Base-by-base conservation (phyloP, 2,888 invertebrate genomes). In the Polydrusus pterygomalis region DNA sequence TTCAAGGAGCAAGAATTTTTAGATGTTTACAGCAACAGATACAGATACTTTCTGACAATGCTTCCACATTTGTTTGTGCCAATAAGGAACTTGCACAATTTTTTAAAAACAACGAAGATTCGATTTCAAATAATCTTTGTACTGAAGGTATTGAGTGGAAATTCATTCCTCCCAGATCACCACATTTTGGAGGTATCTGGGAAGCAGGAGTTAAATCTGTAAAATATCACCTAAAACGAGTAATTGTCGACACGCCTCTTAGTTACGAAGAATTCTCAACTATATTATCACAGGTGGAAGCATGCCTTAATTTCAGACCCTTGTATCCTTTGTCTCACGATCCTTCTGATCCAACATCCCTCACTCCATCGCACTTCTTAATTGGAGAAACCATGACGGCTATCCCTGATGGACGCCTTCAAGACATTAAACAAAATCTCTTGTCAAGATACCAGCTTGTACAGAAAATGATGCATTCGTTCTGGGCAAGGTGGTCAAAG, bases 251-350 rank as follows among this genome's bases (percentile, higher is more conserved):
- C 18, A 30, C 70, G 8, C 20, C 45, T 38, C 20, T 75, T 13
- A 65, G 58, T 15, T 75, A 40, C 67, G 71, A 75, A 60, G 64
- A 75, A 58, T 71, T 75, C 40, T 71, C 15, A 45, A 72, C 68
- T 38, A 11, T 72, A 15, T n/a, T 75, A 11, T 43, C 17, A 20
- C 75, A 75, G 49, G 64, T 75, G 20, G 70, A 71, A 20, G 64
- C 56, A 20, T 58, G 56, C 38, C 49, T 64, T 2, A 72, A 72
- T 51, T 75, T 65, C 30, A 15, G 67, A 47, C 49, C 71, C n/a
- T 34, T 71, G 2, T 71, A 47, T 70, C 65, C 71, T 11, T 38
- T 75, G 7, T 62, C 69, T 0, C 0, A 43, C 25, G 70, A 70
- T 51, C 70, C 68, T 17, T 18, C 18, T 51, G 62, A 70, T 47